Conservation (phyloP, 1,140 invertebrate species). For the Ceratosolen fusciceps region DNA sequence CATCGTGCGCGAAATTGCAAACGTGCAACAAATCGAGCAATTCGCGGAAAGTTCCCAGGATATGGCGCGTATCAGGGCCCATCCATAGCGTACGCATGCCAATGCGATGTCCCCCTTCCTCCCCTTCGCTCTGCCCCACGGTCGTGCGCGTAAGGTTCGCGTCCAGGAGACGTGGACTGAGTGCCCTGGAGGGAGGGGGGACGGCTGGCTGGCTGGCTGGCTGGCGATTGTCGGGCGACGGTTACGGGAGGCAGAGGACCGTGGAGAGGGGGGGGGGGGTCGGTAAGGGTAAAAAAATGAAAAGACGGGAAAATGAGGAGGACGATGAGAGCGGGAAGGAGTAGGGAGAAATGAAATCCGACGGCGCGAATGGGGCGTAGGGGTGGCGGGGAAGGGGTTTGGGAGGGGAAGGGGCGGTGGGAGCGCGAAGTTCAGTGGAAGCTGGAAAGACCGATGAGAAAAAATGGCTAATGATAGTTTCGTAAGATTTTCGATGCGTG, state of each 20-base stretch:
- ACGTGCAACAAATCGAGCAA: slow-evolving; percentile 51
- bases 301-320: slow-evolving; percentile 48
- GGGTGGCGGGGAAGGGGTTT: not conserved
- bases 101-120: not conserved
- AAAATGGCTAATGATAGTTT: slow-evolving; percentile 29
- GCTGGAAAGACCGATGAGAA: slow-evolving; percentile 18
- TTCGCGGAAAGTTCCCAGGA: slow-evolving; percentile 47
- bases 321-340: slow-evolving; percentile 41
- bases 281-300: not conserved
- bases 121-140: too few relatives aligned
- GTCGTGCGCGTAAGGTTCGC: not conserved
- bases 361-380: not conserved
- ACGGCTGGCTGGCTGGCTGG: too few relatives aligned
- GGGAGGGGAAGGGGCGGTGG: not conserved
- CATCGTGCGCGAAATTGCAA: slow-evolving; percentile 53
- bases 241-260: too few relatives aligned
- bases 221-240: too few relatives aligned
- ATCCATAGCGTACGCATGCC: slow-evolving; percentile 2
- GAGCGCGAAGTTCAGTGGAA: slow-evolving; percentile 9
- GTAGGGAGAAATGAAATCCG: not conserved
- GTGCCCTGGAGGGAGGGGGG: too few relatives aligned
- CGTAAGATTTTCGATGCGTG: not conserved
- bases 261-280: not conserved
- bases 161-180: not conserved
- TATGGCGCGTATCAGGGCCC: slow-evolving; percentile 2